Evolutionary conservation across 30 jellyfish, hydroid and myxozoan genomes (phyloP), one percentile per base, ranked within the genome.

Genomic region (Nemopilema nomurai): DNA sequence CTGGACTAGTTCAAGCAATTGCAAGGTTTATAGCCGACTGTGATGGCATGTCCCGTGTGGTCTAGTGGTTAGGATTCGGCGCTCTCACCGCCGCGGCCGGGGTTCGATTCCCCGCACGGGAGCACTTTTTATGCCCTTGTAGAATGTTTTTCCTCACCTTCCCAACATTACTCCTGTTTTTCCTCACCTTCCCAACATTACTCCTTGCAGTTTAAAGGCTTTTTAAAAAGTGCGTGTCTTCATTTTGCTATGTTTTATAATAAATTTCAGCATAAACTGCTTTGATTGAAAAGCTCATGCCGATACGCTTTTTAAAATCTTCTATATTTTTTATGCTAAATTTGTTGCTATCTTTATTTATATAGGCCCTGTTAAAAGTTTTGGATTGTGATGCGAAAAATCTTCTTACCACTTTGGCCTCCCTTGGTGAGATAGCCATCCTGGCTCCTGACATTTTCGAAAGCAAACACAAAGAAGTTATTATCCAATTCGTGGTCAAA

Each of bases 361-460:
- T 82, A 21, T 73, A 94, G 99, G 62, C 90, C 0, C 27, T 89
- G 83, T 25, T 72, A 16, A 95, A 94, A 8, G 29, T 83, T 8
- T 62, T 94, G 84, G 69, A 82, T 18, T 76, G 24, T 64, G 92
- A 85, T 29, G 81, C 92, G 1, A 63, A 79, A 32, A 82, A 75
- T 28, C 88, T 94, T 24, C 70, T 71, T 50, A 27, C 99, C n/a
- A 68, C 93, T 0, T 31, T 94, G 76, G 93, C 97, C 23, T 88
- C 99, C 20, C 97, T 94, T 63, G 96, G 97, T 30, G 99, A 94
- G 82, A 80, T 94, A 20, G 99, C 99, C 25, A 8, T 27, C 6
- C 49, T 29, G 29, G 96, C 93, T 71, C 99, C 99, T 1, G 63
- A 73, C 51, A 62, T 89, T n/a, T 94, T 94, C 70, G 99, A 85